Evolutionary conservation across 2,113 vertebrate species (phyloP).

Genomic region (Heterotis niloticus): DNA sequence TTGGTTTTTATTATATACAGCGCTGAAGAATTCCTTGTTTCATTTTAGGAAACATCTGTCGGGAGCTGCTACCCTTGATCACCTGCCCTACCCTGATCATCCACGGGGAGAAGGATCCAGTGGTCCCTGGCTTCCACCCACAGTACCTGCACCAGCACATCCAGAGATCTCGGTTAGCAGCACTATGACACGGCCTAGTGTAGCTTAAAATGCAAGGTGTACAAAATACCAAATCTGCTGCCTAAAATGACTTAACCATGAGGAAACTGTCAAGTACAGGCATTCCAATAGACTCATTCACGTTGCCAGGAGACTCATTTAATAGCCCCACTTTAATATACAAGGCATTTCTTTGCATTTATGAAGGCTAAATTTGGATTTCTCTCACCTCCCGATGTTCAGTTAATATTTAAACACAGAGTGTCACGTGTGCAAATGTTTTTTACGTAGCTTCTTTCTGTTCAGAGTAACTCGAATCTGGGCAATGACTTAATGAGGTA

Average conservation of each 20-base stretch:
- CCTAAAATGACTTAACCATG: background rate
- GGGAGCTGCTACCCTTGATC: constrained; percentile 70
- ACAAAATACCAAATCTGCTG: background rate
- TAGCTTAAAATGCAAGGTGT: background rate
- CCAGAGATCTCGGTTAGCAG: constrained; percentile 71
- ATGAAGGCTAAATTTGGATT: too few relatives aligned
- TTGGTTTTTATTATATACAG: background rate
- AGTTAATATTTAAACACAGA: too few relatives aligned
- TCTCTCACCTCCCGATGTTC: too few relatives aligned
- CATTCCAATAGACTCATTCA: background rate
- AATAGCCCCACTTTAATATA: too few relatives aligned
- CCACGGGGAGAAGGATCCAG: constrained; percentile 81
- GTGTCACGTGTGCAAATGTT: too few relatives aligned
- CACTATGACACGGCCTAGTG: background rate
- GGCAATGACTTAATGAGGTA: too few relatives aligned
- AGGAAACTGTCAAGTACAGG: too few relatives aligned
- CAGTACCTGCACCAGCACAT: constrained; percentile 75
- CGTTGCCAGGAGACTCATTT: too few relatives aligned
- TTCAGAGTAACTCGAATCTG: too few relatives aligned
- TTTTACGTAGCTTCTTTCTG: background rate
- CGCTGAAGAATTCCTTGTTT: background rate
- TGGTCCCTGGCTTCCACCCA: constrained; percentile 76
- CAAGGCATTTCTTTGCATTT: too few relatives aligned
- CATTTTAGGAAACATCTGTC: constrained; percentile 77
- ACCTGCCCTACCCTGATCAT: constrained; percentile 81